Percentiles rank a stretch among this genome's conserved stretches.
Evolutionary conservation across 2,113 vertebrate genomes (phyloP).

Genomic region (Anolis sagrei): DNA sequence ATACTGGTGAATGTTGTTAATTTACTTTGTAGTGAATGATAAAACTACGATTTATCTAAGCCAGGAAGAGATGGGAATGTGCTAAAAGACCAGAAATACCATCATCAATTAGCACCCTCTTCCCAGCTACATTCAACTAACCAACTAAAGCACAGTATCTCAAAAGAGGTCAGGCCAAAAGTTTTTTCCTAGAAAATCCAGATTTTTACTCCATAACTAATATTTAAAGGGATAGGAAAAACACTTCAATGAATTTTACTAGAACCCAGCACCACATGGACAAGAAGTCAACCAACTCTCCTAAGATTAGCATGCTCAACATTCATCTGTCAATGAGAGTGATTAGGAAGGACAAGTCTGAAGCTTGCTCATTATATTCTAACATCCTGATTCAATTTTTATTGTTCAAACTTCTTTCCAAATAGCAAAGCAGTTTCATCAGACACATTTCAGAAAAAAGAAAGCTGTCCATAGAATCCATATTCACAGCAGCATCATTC

Average conservation of each 20-base stretch:
- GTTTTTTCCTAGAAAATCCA: neutral
- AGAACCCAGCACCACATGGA: constrained; percentile 34
- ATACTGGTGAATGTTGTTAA: neutral
- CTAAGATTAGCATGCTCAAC: constrained; percentile 3
- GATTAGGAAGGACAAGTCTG: neutral
- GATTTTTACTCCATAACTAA: constrained; percentile 6
- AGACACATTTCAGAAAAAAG: constrained; percentile 44
- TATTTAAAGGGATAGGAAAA: neutral
- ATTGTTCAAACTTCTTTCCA: constrained; percentile 34
- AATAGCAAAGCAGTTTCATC: constrained; percentile 44
- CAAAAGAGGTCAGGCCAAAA: constrained; percentile 25
- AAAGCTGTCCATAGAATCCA: constrained; percentile 24
- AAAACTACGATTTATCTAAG: neutral
- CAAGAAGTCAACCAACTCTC: constrained; percentile 25
- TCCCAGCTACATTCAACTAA: neutral
- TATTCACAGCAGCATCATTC: constrained; percentile 46
- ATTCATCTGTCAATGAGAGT: constrained; percentile 25
- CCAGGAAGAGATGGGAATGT: neutral
- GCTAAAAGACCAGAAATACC: neutral
- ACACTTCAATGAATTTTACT: neutral
- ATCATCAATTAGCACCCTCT: constrained; percentile 8
- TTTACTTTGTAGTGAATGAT: neutral
- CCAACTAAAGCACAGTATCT: constrained; percentile 28
- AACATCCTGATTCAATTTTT: constrained; percentile 28
- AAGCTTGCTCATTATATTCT: constrained; percentile 39